Evolutionary conservation across 2,797 vertebrate species (phyloP).

Genomic region (Alca torda): DNA sequence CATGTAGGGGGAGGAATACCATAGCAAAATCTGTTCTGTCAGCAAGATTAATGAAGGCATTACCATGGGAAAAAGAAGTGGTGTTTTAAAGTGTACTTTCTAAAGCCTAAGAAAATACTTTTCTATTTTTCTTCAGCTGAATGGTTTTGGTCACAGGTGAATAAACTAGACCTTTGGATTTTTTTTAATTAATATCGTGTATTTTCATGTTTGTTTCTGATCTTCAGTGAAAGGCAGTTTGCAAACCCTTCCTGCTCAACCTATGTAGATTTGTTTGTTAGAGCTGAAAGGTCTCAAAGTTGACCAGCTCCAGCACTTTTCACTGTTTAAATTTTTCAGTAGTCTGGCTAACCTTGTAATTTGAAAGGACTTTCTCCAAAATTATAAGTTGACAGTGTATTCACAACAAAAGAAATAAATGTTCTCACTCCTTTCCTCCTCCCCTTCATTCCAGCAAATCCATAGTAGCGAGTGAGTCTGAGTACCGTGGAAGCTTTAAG

Average conservation of each 20-base stretch:
- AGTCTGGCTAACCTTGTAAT: neutral
- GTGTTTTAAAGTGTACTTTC: neutral
- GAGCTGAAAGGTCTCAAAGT: neutral
- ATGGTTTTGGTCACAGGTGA: neutral
- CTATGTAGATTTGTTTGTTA: neutral
- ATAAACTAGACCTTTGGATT: neutral
- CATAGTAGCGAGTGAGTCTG: neutral
- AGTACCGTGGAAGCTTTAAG: slow-evolving; percentile 24
- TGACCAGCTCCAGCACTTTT: neutral
- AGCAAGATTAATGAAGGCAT: neutral
- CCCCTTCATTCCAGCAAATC: neutral
- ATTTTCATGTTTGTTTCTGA: neutral
- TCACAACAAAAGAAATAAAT: neutral
- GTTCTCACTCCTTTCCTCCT: neutral
- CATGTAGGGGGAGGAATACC: neutral
- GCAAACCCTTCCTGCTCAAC: neutral
- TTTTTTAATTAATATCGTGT: neutral
- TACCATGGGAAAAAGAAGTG: neutral
- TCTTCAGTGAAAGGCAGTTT: neutral
- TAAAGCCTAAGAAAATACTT: neutral
- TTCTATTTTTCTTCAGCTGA: neutral
- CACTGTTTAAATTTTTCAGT: neutral
- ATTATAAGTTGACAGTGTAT: neutral
- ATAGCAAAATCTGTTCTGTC: neutral
- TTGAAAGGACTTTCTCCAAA: slow-evolving; percentile 1